These are phyloP conservation scores for Dicentrarchus labrax DNA, from an alignment of 2,113 vertebrate species.

Conservation along the genomic window DNA sequence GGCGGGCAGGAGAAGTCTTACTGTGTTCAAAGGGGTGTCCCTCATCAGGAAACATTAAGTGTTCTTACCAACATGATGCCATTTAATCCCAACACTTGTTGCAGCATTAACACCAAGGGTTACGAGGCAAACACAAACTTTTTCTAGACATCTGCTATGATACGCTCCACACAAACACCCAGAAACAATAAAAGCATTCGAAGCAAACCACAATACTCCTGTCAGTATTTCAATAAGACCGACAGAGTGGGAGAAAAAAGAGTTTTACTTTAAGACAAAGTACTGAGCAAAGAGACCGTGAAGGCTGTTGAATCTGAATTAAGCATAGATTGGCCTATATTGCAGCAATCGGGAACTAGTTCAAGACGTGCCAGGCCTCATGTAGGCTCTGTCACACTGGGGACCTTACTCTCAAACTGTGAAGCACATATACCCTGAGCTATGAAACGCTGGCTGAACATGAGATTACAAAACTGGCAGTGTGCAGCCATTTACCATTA, in stretches of 20 bases:
- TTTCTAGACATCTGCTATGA: conserved; percentile 50
- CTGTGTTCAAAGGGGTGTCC: conserved; percentile 81
- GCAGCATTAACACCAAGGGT: conserved; percentile 71
- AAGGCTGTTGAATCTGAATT: conserved; percentile 78
- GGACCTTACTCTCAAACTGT: conserved; percentile 42
- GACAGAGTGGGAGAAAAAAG: conserved; percentile 16
- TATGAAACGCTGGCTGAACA: not conserved
- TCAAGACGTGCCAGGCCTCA: conserved; percentile 76
- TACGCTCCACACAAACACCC: conserved; percentile 44
- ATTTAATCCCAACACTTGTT: conserved; percentile 73
- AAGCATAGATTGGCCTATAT: conserved; percentile 86
- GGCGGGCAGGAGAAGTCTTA: conserved; percentile 54
- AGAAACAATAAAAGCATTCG: conserved; percentile 17
- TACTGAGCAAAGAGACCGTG: conserved; percentile 40
- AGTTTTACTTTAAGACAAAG: conserved; percentile 68
- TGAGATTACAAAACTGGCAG: not conserved
- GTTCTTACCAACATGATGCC: conserved; percentile 80
- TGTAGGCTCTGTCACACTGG: conserved; percentile 58
- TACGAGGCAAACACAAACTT: conserved; percentile 70
- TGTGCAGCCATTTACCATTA: not conserved
- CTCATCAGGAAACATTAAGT: conserved; percentile 74
- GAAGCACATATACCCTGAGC: conserved; percentile 3
- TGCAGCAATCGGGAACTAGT: conserved; percentile 71
- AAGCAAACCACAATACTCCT: conserved; percentile 37
- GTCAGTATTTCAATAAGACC: conserved; percentile 31